Percentiles rank a stretch among this genome's conserved stretches.
Evolutionary conservation across 1,140 invertebrate genomes (phyloP).

Genomic region (Antheraea pernyi): DNA sequence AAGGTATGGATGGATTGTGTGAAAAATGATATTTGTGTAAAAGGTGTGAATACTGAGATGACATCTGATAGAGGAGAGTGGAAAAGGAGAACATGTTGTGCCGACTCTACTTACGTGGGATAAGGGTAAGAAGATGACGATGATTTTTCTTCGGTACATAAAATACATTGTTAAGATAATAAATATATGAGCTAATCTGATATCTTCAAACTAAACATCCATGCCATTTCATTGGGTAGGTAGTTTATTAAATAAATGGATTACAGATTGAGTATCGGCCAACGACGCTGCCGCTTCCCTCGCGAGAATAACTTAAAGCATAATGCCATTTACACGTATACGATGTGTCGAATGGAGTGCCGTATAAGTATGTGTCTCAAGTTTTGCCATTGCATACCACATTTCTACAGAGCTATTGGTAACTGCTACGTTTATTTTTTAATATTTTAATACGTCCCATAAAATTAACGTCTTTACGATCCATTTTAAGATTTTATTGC

Average conservation of each 20-base stretch:
- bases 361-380: slow-evolving; percentile 79
- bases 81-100: too few species aligned
- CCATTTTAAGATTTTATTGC: neutral
- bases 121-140: too few species aligned
- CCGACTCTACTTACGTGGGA: too few species aligned
- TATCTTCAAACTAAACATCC: too few species aligned
- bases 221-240: neutral
- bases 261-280: slow-evolving; percentile 78
- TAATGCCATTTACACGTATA: slow-evolving; percentile 83
- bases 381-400: slow-evolving; percentile 83
- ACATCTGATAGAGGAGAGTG: too few species aligned
- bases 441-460: neutral
- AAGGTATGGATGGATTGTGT: too few species aligned
- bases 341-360: slow-evolving; percentile 83
- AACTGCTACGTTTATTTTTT: slow-evolving; percentile 7
- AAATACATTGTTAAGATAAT: too few species aligned
- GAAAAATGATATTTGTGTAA: too few species aligned
- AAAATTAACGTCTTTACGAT: neutral
- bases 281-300: slow-evolving; percentile 83
- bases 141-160: too few species aligned
- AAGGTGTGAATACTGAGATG: too few species aligned
- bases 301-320: slow-evolving; percentile 82
- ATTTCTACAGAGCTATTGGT: slow-evolving; percentile 81
- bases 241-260: neutral
- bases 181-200: too few species aligned